A percentile compares a stretch with the other conserved stretches of the same genome.
phyloP scores from a whole-genome alignment of 2,888 invertebrate genomes.

The Nomada fabriciana region DNA sequence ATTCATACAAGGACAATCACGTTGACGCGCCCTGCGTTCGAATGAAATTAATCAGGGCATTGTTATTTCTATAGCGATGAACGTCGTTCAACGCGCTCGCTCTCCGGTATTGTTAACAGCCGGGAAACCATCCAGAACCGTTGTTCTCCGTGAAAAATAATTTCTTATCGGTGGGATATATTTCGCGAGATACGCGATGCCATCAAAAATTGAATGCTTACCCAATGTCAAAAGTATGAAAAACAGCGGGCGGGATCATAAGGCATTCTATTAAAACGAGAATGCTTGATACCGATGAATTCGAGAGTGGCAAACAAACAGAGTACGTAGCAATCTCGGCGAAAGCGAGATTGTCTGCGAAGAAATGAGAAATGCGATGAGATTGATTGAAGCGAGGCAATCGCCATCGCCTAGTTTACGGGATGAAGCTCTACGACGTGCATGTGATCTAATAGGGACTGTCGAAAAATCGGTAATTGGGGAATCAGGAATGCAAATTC shows the following conservation, averaged over 20 bases:
- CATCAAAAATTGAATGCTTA: constrained; percentile 13
- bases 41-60: too few species aligned
- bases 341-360: not conserved
- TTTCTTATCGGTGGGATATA: not conserved
- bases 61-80: too few species aligned
- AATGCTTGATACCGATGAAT: constrained; percentile 10
- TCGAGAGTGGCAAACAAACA: not conserved
- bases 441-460: not conserved
- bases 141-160: constrained; percentile 3
- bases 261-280: constrained; percentile 19
- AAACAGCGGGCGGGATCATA: not conserved
- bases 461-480: constrained; percentile 66
- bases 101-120: not conserved
- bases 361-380: not conserved
- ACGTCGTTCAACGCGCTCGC: too few species aligned
- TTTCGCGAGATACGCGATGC: not conserved
- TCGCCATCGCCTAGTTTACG: not conserved
- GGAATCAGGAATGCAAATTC: constrained; percentile 75
- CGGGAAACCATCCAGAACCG: not conserved
- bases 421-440: not conserved
- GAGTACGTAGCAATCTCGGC: constrained; percentile 2
- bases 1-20: too few species aligned
- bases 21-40: too few species aligned
- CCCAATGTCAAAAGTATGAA: not conserved
- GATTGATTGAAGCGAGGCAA: not conserved